Conservation (phyloP, 2,888 invertebrate genomes). For the Pelosia muscerda region DNA sequence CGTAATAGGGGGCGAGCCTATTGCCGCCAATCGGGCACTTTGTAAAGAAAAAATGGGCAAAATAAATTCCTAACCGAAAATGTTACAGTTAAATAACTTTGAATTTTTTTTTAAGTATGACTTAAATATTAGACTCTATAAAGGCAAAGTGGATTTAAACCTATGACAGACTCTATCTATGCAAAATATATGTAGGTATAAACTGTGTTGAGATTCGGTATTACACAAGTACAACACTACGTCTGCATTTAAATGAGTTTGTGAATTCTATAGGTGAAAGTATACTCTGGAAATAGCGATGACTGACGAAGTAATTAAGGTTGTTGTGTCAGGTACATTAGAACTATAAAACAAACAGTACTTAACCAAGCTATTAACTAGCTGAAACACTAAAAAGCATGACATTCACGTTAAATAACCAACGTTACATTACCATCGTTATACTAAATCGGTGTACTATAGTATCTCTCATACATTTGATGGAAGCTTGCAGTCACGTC, state of each 20-base stretch:
- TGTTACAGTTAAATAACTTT: too few relatives aligned
- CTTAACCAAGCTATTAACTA: slow-evolving; percentile 32
- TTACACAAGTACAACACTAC: not conserved
- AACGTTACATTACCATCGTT: slow-evolving; percentile 66
- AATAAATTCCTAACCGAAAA: too few relatives aligned
- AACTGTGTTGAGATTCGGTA: not conserved
- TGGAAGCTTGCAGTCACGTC: slow-evolving; percentile 79
- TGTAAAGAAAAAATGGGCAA: too few relatives aligned
- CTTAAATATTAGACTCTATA: not conserved
- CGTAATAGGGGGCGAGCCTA: too few relatives aligned
- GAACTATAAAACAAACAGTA: slow-evolving; percentile 21
- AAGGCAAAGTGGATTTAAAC: not conserved
- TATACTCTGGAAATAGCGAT: too few relatives aligned
- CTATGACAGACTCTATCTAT: not conserved
- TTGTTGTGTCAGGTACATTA: too few relatives aligned
- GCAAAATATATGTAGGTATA: not conserved
- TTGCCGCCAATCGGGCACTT: too few relatives aligned
- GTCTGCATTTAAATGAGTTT: not conserved
- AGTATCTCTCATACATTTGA: slow-evolving; percentile 71
- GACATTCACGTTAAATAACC: slow-evolving; percentile 50
- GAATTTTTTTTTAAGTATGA: not conserved
- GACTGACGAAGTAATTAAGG: too few relatives aligned
- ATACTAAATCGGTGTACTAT: slow-evolving; percentile 72
- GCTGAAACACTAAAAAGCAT: slow-evolving; percentile 42
- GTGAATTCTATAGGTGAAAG: too few relatives aligned